phyloP scores from a whole-genome alignment of 2,888 invertebrate species.

The Conistra vaccinii region DNA sequence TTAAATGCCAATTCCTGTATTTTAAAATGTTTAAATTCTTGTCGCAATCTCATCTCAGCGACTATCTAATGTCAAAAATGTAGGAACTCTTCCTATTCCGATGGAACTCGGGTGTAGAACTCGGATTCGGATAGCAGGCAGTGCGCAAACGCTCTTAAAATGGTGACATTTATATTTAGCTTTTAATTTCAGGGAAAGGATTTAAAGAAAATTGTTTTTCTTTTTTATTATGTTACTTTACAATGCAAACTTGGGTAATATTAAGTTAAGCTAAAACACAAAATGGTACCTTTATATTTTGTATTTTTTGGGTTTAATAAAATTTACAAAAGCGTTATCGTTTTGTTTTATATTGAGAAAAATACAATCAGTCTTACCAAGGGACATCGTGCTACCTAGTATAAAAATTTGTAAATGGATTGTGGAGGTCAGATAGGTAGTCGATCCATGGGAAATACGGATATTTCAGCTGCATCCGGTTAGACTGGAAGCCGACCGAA shows the following conservation, averaged over 20 bases:
- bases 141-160: background rate
- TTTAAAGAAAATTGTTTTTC: background rate
- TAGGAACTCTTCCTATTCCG: background rate
- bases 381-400: background rate
- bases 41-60: background rate
- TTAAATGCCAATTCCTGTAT: background rate
- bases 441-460: background rate
- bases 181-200: background rate
- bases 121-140: background rate
- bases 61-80: background rate
- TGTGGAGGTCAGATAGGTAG: background rate
- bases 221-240: constrained; percentile 15
- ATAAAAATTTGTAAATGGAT: too few relatives aligned
- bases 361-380: background rate
- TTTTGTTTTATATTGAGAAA: constrained; percentile 20
- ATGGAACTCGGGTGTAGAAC: background rate
- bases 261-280: constrained; percentile 39
- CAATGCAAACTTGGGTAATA: constrained; percentile 49
- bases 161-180: background rate
- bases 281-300: constrained; percentile 32
- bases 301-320: constrained; percentile 37
- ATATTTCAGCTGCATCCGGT: background rate
- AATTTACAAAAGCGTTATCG: constrained; percentile 9
- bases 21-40: background rate
- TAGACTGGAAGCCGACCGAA: background rate